Percentiles rank a stretch among this genome's conserved stretches.
Evolutionary conservation across 2,797 vertebrate genomes (phyloP).

Genomic region (Pangasius sanitwongsei): DNA sequence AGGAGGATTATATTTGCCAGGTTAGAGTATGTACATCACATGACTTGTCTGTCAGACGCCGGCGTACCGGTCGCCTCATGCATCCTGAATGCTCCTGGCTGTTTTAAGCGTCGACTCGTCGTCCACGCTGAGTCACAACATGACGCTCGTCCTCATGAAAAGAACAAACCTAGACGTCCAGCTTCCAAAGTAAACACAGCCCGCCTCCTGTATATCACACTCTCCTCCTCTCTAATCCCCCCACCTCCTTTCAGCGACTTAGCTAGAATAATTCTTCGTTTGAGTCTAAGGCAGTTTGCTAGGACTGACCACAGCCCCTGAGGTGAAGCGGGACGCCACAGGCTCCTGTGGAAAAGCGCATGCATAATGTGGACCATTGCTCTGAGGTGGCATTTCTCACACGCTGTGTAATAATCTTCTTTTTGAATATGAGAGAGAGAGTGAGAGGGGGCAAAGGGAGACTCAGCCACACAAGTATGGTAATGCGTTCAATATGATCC

Average conservation of each 20-base stretch:
- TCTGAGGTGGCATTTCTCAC: constrained; percentile 62
- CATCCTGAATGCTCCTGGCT: constrained; percentile 15
- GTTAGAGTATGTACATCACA: constrained; percentile 75
- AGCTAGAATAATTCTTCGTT: constrained; percentile 41
- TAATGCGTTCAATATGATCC: constrained; percentile 63
- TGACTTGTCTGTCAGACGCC: constrained; percentile 36
- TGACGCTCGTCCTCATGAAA: constrained; percentile 31
- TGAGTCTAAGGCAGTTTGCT: constrained; percentile 18
- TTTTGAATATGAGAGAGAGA: constrained; percentile 58
- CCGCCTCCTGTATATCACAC: neutral
- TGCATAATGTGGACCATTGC: constrained; percentile 53
- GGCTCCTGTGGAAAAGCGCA: constrained; percentile 43
- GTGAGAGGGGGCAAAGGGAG: constrained; percentile 42
- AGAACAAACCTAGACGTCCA: constrained; percentile 38
- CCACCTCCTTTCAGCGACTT: constrained; percentile 18
- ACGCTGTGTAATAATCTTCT: constrained; percentile 62
- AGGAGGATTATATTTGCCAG: constrained; percentile 78
- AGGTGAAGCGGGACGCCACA: constrained; percentile 36
- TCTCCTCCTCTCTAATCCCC: constrained; percentile 1
- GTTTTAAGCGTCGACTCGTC: neutral
- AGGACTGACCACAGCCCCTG: constrained; percentile 52
- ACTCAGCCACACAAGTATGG: constrained; percentile 58
- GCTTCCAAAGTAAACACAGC: constrained; percentile 30
- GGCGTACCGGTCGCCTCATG: neutral
- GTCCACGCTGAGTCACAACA: constrained; percentile 10